Percentiles rank a stretch among this genome's conserved stretches.
phyloP scores from a whole-genome alignment of 1,140 invertebrate species.

The Drosophila dunni region DNA sequence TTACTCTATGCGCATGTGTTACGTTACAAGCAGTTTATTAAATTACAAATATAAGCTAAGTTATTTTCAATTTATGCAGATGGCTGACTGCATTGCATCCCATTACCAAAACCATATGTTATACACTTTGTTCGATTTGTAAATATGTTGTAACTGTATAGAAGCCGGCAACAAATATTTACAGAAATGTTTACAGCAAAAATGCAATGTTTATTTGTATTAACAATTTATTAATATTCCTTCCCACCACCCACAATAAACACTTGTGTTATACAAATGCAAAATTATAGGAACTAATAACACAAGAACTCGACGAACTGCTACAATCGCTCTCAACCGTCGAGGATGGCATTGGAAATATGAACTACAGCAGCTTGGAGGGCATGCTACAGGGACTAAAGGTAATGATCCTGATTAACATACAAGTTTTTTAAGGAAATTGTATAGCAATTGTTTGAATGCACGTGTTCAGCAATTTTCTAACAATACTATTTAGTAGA shows the following conservation, averaged over 20 bases:
- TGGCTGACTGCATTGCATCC: slow-evolving; percentile 65
- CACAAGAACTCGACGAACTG: slow-evolving; percentile 88
- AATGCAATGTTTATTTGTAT: slow-evolving; percentile 63
- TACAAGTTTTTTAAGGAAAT: background rate
- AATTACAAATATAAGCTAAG: slow-evolving; percentile 27
- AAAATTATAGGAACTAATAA: slow-evolving; percentile 87
- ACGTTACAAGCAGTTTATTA: slow-evolving; percentile 35
- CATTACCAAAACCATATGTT: slow-evolving; percentile 28
- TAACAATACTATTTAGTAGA: slow-evolving; percentile 45
- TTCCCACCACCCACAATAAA: slow-evolving; percentile 26
- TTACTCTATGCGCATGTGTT: slow-evolving; percentile 58
- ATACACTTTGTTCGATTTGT: slow-evolving; percentile 52
- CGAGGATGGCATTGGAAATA: slow-evolving; percentile 87
- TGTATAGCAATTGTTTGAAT: slow-evolving; percentile 24
- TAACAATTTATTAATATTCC: slow-evolving; percentile 67
- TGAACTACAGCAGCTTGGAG: slow-evolving; percentile 89
- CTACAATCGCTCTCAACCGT: slow-evolving; percentile 87
- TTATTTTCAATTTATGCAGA: slow-evolving; percentile 18
- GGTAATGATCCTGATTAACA: slow-evolving; percentile 86
- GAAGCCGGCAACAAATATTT: slow-evolving; percentile 73
- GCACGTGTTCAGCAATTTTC: slow-evolving; percentile 39
- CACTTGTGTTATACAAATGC: slow-evolving; percentile 37
- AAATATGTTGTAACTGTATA: slow-evolving; percentile 67
- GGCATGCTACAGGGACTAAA: slow-evolving; percentile 88
- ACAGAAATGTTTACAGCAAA: slow-evolving; percentile 17